Base-by-base conservation (phyloP, 1,140 invertebrate species). In the Ostrea denselamellosa region DNA sequence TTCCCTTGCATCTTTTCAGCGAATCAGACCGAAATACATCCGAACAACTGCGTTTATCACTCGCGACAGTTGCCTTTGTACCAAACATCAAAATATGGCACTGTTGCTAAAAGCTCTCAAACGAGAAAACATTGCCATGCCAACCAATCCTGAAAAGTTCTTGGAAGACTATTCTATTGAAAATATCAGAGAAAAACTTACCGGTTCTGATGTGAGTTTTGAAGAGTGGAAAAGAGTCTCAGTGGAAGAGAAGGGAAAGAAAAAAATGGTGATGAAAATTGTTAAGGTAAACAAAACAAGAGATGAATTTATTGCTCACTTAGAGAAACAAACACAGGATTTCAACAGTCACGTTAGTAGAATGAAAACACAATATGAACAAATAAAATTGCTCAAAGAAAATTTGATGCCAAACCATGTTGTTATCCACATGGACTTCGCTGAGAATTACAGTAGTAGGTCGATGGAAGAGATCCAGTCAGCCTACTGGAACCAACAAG, bases 161-260 rank as follows among this genome's bases (percentile, higher is more conserved):
- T 56, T 56, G 8, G 53, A 56, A 9, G 14, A 4, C 54, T 17
- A 8, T 82, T 7, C 86, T 0, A 22, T 52, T n/a, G 87, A 77
- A 17, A 85, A 77, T 7, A 85, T 86, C 25, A 34, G 44, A 54
- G 81, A 86, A 83, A 88, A 34, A 19, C 17, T 62, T 65, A 56
- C 54, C 10, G n/a, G 85, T 34, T 34, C 44, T 9, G 62, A 65
- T 44, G 10, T 53, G 10, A 53, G 53, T 53, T 83, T 83, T 83
- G 82, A 83, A 2, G 82, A 89, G 44, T 89, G 89, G 88, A 89
- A 71, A 87, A 83, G 88, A 52, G 82, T 90, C 62, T 53, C 58
- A 52, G 56, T 65, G 34, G 62, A 86, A 51, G 58, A 86, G n/a
- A 68, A 85, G 52, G 82, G 82, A 83, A 82, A 34, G 54, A 82